Conservation (phyloP, 2,797 vertebrate species). For the Hemibagrus guttatus region DNA sequence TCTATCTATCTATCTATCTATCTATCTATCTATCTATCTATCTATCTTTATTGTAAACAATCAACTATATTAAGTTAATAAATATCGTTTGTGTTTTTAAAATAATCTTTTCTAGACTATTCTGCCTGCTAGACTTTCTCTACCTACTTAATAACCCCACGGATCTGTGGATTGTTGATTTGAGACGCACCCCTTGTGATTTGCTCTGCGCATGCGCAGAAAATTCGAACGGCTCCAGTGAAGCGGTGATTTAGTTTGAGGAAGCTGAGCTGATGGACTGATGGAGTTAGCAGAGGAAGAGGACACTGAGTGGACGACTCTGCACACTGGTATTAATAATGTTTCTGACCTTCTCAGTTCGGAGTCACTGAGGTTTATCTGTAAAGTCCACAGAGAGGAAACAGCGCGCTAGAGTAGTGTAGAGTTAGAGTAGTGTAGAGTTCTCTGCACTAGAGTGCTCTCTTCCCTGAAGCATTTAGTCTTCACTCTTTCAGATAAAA, state of each 20-base stretch:
- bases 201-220: not conserved
- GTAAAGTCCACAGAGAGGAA: too few species aligned
- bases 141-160: too few species aligned
- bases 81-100: not conserved
- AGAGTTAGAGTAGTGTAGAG: too few species aligned
- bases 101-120: too few species aligned
- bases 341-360: not conserved
- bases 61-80: too few species aligned
- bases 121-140: too few species aligned
- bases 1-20: too few species aligned
- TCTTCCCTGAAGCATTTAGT: not conserved
- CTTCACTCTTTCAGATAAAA: not conserved
- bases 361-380: not conserved
- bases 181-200: not conserved
- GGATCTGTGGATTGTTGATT: not conserved
- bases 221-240: not conserved
- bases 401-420: not conserved
- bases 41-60: not conserved
- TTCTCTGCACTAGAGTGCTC: not conserved
- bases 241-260: not conserved
- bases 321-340: conserved; percentile 25
- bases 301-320: conserved; percentile 23
- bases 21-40: too few species aligned
- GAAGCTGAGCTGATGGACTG: not conserved
- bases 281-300: conserved; percentile 47